phyloP scores from a whole-genome alignment of 2,888 invertebrate species.

The Belgica antarctica region DNA sequence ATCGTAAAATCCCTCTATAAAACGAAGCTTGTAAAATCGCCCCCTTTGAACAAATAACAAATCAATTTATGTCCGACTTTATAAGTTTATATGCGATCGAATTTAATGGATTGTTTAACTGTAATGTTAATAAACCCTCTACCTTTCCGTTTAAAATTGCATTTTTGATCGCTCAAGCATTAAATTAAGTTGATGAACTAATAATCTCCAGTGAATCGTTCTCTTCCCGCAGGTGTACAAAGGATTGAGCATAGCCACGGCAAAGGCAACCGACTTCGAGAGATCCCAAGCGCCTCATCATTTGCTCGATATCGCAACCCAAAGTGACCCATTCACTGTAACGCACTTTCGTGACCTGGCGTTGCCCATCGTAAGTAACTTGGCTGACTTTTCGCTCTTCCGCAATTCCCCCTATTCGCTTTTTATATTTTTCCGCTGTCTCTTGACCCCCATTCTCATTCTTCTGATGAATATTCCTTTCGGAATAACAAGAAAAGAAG shows the following conservation, averaged over 20 bases:
- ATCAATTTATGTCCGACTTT: too few species aligned
- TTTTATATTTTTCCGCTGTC: conserved; percentile 19
- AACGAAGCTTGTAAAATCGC: not conserved
- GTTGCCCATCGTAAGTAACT: conserved; percentile 78
- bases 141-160: too few species aligned
- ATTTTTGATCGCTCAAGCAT: not conserved
- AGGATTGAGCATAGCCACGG: conserved; percentile 88
- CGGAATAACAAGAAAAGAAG: conserved; percentile 10
- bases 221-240: conserved; percentile 77
- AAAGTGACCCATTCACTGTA: conserved; percentile 76
- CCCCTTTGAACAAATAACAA: not conserved
- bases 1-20: not conserved
- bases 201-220: too few species aligned
- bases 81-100: too few species aligned
- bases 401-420: conserved; percentile 7
- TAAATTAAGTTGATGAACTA: not conserved
- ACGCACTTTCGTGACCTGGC: conserved; percentile 79
- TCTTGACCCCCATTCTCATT: conserved; percentile 7
- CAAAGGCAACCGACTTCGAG: conserved; percentile 85
- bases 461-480: conserved; percentile 13
- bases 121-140: too few species aligned
- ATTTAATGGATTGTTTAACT: too few species aligned
- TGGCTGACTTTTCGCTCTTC: not conserved
- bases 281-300: conserved; percentile 76
- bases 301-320: conserved; percentile 80